Evolutionary conservation across 2,797 vertebrate species (phyloP), one percentile per base, ranked within the genome.

Genomic region (Loriculus beryllinus): DNA sequence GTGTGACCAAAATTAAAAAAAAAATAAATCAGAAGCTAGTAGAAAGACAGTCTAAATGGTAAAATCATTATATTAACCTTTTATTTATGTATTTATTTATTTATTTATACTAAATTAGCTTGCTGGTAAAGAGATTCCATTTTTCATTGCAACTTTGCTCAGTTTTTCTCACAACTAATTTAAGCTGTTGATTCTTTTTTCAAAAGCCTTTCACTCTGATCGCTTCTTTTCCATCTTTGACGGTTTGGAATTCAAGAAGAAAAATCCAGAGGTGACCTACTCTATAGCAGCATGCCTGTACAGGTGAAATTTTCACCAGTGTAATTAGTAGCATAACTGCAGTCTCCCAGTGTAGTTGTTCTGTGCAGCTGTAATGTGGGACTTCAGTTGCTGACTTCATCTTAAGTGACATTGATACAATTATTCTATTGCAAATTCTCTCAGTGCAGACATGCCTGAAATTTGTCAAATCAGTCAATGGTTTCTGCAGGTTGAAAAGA

Each of bases 191-290:
- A 31, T 31, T 35, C 15, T 31, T 59, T 95, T 89, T 92, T 56
- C 12, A 87, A 78, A 97, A 91, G 62, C 75, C 90, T 95, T 96
- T 93, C 80, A 77, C 52, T 87, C 60, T 82, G 39, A 82, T 80
- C 14, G 8, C 43, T 57, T 94, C 71, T 96, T 79, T 84, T 57
- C 37, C 26, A 70, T 82, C 75, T 96, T 89, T 88, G 82, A 88
- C 67, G 90, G 25, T 87, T 88, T 94, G 71, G 35, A 47, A 26
- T 43, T 52, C 45, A 86, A 92, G 40, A 40, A 88, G 69, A 68
- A 88, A 82, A 48, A 12, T 23, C 6, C 45, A 0, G 6, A 33
- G 39, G 12, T 57, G 31, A 57, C 8, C 11, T 57, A 25, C 23
- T 62, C 6, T 47, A 42, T 57, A 62, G 39, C 26, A 92, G 9